Evolutionary conservation across 2,888 invertebrate genomes (phyloP).

Genomic region (Petrolisthes manimaculis): DNA sequence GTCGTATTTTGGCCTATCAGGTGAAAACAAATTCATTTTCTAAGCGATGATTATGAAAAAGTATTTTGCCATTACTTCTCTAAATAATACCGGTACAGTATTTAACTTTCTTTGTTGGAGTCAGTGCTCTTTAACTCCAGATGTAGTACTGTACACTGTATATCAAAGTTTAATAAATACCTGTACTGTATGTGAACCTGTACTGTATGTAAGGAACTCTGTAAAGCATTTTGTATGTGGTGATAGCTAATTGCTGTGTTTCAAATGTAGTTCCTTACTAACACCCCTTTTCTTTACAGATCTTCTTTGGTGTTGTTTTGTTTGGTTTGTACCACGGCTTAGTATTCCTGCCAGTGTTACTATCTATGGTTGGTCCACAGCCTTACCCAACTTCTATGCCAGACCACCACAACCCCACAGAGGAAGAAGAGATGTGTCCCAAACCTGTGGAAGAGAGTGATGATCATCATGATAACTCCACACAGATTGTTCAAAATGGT

Average conservation of each 20-base stretch:
- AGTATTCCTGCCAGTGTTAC: conserved; percentile 69
- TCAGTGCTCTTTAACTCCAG: too few species aligned
- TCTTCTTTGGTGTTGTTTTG: conserved; percentile 70
- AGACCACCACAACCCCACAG: neutral
- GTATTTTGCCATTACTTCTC: too few species aligned
- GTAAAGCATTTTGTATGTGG: too few species aligned
- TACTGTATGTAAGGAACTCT: too few species aligned
- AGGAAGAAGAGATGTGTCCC: conserved; percentile 5
- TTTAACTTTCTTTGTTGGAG: too few species aligned
- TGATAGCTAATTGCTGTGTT: neutral
- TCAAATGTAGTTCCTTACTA: neutral
- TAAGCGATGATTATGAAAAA: too few species aligned
- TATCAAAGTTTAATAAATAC: too few species aligned
- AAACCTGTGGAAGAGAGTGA: neutral
- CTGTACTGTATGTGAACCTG: too few species aligned
- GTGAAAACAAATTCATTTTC: too few species aligned
- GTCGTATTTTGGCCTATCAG: too few species aligned
- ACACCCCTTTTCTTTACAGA: conserved; percentile 67
- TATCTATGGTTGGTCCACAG: conserved; percentile 69
- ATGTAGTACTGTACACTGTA: too few species aligned
- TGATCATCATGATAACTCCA: neutral
- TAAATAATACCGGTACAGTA: too few species aligned
- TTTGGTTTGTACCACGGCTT: conserved; percentile 70
- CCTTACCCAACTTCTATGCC: conserved; percentile 42
- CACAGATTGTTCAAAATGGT: neutral